These are phyloP conservation scores for Ellobius talpinus DNA, from an alignment of 2,113 vertebrate species.

Conservation along the genomic window DNA sequence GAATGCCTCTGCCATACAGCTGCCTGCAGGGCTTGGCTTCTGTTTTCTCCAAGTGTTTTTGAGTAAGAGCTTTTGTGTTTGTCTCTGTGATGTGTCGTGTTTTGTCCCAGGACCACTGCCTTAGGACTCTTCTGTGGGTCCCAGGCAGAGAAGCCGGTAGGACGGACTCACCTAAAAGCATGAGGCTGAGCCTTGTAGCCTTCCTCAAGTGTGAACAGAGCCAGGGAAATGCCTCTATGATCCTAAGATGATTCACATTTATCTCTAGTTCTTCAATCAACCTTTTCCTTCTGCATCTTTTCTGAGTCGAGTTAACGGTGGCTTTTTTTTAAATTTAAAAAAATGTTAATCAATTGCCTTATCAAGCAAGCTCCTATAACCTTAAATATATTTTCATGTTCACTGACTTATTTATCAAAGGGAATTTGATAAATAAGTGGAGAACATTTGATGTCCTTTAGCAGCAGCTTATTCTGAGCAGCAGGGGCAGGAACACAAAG, in stretches of 20 bases:
- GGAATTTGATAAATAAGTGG: not conserved
- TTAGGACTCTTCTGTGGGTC: not conserved
- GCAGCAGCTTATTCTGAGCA: not conserved
- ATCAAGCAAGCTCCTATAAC: not conserved
- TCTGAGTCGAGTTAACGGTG: not conserved
- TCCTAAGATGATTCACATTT: not conserved
- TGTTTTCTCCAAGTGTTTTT: not conserved
- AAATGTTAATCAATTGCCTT: not conserved
- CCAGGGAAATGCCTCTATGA: not conserved
- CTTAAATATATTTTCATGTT: not conserved
- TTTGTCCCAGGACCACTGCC: not conserved
- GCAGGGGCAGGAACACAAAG: not conserved
- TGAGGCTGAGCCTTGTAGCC: not conserved
- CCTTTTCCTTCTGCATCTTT: not conserved
- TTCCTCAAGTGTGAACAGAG: not conserved
- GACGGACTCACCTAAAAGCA: not conserved
- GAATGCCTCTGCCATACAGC: not conserved
- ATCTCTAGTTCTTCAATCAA: not conserved
- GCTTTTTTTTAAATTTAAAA: not conserved
- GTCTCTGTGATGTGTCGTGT: not conserved
- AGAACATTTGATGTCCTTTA: not conserved
- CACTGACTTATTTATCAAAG: slow-evolving; percentile 17
- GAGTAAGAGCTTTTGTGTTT: not conserved
- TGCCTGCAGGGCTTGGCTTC: not conserved
- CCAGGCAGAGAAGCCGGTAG: not conserved